A percentile compares a stretch with the other conserved stretches of the same genome.
phyloP scores from a whole-genome alignment of 2,113 vertebrate species.

The Paramormyrops kingsleyae region DNA sequence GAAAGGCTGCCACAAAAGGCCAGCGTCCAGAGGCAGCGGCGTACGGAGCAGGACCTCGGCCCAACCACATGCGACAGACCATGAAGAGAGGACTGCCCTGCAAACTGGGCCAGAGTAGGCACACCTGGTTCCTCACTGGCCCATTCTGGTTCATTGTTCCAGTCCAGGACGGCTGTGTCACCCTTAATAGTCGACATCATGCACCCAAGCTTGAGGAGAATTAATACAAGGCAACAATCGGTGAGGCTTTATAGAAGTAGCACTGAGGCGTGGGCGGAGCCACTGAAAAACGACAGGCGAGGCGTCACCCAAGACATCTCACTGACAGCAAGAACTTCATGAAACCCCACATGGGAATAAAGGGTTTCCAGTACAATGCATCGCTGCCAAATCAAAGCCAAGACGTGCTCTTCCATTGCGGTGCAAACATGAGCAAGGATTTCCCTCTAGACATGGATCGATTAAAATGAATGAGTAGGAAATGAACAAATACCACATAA shows the following conservation, averaged over 20 bases:
- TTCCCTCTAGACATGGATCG: slow-evolving; percentile 22
- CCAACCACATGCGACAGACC: slow-evolving; percentile 48
- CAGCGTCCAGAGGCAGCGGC: slow-evolving; percentile 46
- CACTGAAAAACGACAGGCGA: background rate
- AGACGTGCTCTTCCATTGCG: slow-evolving; percentile 28
- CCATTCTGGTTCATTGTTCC: background rate
- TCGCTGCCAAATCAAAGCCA: slow-evolving; percentile 23
- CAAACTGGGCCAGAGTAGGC: slow-evolving; percentile 45
- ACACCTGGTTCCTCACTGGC: background rate
- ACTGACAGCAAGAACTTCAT: background rate
- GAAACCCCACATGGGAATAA: slow-evolving; percentile 14
- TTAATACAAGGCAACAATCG: background rate
- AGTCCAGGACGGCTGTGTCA: no score
- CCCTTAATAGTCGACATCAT: background rate
- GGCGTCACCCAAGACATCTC: background rate
- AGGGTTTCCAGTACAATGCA: slow-evolving; percentile 27
- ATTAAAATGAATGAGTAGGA: slow-evolving; percentile 39
- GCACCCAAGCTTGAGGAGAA: background rate
- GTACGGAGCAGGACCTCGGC: slow-evolving; percentile 19
- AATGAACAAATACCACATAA: slow-evolving; percentile 40
- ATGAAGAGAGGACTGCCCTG: slow-evolving; percentile 41
- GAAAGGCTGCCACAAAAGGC: slow-evolving; percentile 41
- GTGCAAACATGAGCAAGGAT: slow-evolving; percentile 33
- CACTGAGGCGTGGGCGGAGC: background rate
- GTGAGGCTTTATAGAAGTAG: background rate